These are phyloP conservation scores for Mamestra brassicae DNA, from an alignment of 2,888 invertebrate species.

Conservation along the genomic window DNA sequence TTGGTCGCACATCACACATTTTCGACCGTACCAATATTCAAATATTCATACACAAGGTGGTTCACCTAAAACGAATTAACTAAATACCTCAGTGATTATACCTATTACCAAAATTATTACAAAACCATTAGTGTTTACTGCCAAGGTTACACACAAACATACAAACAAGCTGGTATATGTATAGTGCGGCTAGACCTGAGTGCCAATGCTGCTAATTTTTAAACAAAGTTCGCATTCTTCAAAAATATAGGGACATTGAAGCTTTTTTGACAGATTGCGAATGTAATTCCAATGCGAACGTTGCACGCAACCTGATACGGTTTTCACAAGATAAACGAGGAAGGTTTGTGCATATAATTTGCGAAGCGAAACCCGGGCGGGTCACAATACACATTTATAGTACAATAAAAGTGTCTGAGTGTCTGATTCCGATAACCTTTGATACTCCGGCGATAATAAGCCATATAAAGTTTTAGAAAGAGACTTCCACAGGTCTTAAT, in stretches of 20 bases:
- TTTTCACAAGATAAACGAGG: too few species aligned
- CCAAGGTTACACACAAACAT: constrained; percentile 9
- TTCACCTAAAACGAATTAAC: constrained; percentile 19
- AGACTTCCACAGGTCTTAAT: too few species aligned
- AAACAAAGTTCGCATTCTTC: too few species aligned
- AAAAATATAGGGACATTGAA: too few species aligned
- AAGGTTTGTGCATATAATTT: too few species aligned
- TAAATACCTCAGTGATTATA: constrained; percentile 33
- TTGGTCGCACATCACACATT: neutral
- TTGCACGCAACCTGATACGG: too few species aligned
- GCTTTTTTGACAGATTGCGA: too few species aligned
- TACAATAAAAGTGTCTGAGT: neutral
- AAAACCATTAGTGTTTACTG: constrained; percentile 12
- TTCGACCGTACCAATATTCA: neutral
- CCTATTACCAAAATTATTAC: constrained; percentile 29
- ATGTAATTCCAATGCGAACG: too few species aligned
- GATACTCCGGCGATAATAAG: neutral
- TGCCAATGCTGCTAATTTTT: too few species aligned
- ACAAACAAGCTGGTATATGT: too few species aligned
- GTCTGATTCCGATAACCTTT: neutral
- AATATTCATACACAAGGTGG: neutral
- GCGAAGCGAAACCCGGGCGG: too few species aligned
- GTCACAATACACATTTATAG: neutral
- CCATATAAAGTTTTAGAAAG: neutral
- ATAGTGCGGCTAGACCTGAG: too few species aligned